Evolutionary conservation across 1,140 invertebrate species (phyloP), one percentile per base, ranked within the genome.

Genomic region (Diuraphis noxia): DNA sequence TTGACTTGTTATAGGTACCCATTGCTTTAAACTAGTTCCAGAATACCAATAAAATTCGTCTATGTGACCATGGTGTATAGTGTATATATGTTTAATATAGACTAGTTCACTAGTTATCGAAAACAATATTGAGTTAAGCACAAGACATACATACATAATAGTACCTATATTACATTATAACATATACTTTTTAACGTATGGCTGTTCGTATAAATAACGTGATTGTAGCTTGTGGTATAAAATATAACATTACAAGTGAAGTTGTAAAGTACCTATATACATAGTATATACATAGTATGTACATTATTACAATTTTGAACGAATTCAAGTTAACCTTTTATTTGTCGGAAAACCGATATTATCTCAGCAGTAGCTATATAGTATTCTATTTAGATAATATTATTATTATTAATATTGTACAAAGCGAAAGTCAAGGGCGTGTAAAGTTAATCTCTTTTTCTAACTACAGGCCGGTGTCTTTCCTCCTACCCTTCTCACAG

Each of bases 361-460:
- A 38, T 79, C 77, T 38, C 77, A 79, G 77, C 77, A 34, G 77
- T 79, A 79, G 56, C 56, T 34, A 23, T 63, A 5, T 17, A 63
- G 46, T 21, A 63, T 17, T 49, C 30, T n/a, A 63, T 63, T 13
- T 72, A n/a, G 56, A 72, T 72, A 72, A 72, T 72, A 72, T n/a
- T 72, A 72, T 72, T 72, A n/a, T 72, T n/a, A 79, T 38, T 36
- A 21, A 38, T 38, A 79, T 23, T 10, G 77, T 79, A 38, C 77
- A 79, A 79, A 79, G 77, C 36, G 77, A 79, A 79, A 79, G 77
- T 79, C 77, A 79, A 79, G 77, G 77, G 36, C 77, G 77, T 21
- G 34, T 79, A 38, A 34, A 38, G 36, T 34, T 30, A 5, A 36
- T 38, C 72, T 79, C 77, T 2, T 79, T 34, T 79, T 79, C 19